phyloP scores from a whole-genome alignment of 1,140 invertebrate species.

The Andrena cerasifolii region DNA sequence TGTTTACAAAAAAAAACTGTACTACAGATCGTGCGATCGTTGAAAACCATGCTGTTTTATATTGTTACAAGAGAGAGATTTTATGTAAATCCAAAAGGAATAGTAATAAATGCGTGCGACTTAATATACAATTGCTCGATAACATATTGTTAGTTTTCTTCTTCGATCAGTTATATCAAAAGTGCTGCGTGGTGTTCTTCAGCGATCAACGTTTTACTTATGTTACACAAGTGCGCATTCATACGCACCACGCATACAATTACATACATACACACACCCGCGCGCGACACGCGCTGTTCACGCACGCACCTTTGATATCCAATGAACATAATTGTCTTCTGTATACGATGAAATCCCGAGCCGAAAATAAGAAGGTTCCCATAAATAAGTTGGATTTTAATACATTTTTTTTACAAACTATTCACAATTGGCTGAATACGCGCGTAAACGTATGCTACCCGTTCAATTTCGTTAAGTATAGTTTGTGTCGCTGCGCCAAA shows the following conservation, averaged over 20 bases:
- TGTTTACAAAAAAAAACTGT: constrained; percentile 49
- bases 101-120: constrained; percentile 50
- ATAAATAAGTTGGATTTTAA: background rate
- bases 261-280: constrained; percentile 18
- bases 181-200: constrained; percentile 23
- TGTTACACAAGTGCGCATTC: constrained; percentile 42
- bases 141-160: constrained; percentile 16
- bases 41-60: constrained; percentile 32
- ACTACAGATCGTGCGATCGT: constrained; percentile 14
- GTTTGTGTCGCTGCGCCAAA: background rate
- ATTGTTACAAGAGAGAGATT: constrained; percentile 46
- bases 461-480: background rate
- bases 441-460: constrained; percentile 25
- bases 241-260: constrained; percentile 13
- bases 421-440: constrained; percentile 29
- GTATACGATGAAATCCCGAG: constrained; percentile 13
- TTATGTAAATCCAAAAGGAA: constrained; percentile 47
- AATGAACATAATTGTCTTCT: background rate
- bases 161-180: constrained; percentile 2
- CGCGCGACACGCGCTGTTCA: too few species aligned
- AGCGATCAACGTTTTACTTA: constrained; percentile 22
- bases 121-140: constrained; percentile 41
- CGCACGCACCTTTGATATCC: constrained; percentile 17
- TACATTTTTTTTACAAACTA: constrained; percentile 28
- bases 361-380: constrained; percentile 24